Conservation (phyloP, 1,140 invertebrate genomes). For the Scylla paramamosain region DNA sequence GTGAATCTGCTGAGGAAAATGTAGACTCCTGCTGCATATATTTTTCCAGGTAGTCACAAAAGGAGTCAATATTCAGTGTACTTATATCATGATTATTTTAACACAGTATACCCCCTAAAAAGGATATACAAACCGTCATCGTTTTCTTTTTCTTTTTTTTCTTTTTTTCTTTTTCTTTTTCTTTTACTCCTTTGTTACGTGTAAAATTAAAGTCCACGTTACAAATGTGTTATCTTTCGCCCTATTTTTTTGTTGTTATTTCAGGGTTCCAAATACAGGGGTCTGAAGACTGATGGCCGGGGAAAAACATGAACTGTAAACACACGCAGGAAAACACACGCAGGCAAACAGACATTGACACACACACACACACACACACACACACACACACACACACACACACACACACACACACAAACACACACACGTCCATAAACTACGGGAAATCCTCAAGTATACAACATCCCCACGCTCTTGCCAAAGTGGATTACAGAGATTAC, state of each 20-base stretch:
- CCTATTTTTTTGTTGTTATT: neutral
- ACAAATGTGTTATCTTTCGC: neutral
- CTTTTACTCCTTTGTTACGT: neutral
- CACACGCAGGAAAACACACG: neutral
- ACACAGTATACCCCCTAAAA: too few species aligned
- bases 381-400: slow-evolving; percentile 21
- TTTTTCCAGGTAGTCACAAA: neutral
- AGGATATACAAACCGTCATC: too few species aligned
- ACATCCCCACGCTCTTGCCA: too few species aligned
- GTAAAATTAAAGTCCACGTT: neutral
- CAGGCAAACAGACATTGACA: neutral
- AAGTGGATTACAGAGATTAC: too few species aligned
- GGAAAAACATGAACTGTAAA: neutral
- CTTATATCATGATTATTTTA: too few species aligned
- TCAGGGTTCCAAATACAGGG: neutral
- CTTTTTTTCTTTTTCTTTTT: too few species aligned
- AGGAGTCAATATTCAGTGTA: neutral
- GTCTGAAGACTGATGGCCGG: neutral
- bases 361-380: neutral
- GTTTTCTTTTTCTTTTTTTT: too few species aligned
- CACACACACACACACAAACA: neutral
- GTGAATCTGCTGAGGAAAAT: neutral
- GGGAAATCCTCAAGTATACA: too few species aligned
- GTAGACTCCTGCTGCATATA: neutral
- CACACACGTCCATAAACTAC: neutral